phyloP scores from a whole-genome alignment of 2,113 vertebrate genomes.

The Gadus chalcogrammus region DNA sequence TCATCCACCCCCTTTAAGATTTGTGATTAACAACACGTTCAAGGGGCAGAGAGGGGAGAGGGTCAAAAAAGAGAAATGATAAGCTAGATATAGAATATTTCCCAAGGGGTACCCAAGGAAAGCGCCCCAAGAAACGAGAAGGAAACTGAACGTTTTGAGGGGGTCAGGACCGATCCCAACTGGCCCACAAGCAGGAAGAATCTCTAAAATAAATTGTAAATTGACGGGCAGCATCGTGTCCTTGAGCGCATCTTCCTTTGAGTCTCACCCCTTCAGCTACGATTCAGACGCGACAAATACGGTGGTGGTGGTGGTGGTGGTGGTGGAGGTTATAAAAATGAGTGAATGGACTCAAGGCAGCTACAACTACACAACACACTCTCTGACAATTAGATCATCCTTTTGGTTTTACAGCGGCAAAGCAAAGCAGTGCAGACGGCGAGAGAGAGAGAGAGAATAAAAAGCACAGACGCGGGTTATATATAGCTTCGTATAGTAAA shows the following conservation, averaged over 20 bases:
- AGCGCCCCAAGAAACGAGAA: neutral
- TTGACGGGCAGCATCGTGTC: conserved; percentile 31
- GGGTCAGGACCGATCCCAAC: conserved; percentile 26
- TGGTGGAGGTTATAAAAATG: conserved; percentile 18
- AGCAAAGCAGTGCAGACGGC: conserved; percentile 72
- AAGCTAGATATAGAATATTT: conserved; percentile 27
- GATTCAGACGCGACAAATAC: conserved; percentile 37
- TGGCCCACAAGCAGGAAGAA: conserved; percentile 29
- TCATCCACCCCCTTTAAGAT: too few species aligned
- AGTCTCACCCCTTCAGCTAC: conserved; percentile 57
- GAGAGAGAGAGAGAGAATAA: conserved; percentile 35
- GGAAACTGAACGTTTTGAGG: conserved; percentile 9
- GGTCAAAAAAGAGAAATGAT: conserved; percentile 6
- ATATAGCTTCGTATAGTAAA: conserved; percentile 65
- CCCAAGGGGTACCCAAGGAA: conserved; percentile 12
- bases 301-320: conserved; percentile 10
- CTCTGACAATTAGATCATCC: conserved; percentile 79
- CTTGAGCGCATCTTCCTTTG: conserved; percentile 45
- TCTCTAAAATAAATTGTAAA: conserved; percentile 31
- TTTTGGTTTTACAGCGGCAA: conserved; percentile 64
- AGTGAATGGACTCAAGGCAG: conserved; percentile 53
- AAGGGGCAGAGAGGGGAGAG: neutral
- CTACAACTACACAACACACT: conserved; percentile 57
- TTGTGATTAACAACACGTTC: too few species aligned
- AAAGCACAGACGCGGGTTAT: conserved; percentile 49